phyloP scores from a whole-genome alignment of 2,797 vertebrate species.

The Sebastolobus altivelis region DNA sequence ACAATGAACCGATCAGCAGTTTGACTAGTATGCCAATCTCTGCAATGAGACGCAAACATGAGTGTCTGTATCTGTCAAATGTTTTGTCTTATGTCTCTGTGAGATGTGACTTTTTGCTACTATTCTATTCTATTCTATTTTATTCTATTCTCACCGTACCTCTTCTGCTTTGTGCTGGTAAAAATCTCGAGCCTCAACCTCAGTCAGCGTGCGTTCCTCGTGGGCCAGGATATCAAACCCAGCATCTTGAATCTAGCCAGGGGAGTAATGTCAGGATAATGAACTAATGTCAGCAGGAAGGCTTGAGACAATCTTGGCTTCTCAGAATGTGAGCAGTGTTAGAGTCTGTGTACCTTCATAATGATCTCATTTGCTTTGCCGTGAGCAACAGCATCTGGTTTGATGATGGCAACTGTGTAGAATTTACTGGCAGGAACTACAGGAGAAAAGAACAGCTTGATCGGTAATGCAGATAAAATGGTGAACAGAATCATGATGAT shows the following conservation, averaged over 20 bases:
- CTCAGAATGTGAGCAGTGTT: constrained; percentile 37
- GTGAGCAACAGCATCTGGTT: constrained; percentile 91
- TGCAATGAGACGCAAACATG: neutral
- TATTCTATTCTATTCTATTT: neutral
- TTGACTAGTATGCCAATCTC: constrained; percentile 12
- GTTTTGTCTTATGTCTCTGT: neutral
- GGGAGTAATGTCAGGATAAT: constrained; percentile 43
- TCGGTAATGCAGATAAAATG: constrained; percentile 23
- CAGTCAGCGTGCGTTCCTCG: constrained; percentile 85
- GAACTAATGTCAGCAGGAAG: constrained; percentile 49
- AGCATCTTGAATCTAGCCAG: constrained; percentile 88
- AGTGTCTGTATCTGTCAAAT: constrained; percentile 12
- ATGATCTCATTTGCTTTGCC: constrained; percentile 90
- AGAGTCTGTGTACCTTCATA: constrained; percentile 86
- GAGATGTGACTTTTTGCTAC: neutral
- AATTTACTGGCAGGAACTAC: constrained; percentile 84
- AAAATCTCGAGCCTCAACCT: constrained; percentile 85
- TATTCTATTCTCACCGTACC: constrained; percentile 71
- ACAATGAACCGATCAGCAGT: constrained; percentile 11
- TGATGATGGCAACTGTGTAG: constrained; percentile 91
- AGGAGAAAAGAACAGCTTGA: constrained; percentile 37
- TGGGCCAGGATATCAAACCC: constrained; percentile 90
- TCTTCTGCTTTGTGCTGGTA: constrained; percentile 88
- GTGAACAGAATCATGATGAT: constrained; percentile 11
- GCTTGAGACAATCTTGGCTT: constrained; percentile 38